phyloP scores from a whole-genome alignment of 2,113 vertebrate genomes.

The Melanocharis versteri region DNA sequence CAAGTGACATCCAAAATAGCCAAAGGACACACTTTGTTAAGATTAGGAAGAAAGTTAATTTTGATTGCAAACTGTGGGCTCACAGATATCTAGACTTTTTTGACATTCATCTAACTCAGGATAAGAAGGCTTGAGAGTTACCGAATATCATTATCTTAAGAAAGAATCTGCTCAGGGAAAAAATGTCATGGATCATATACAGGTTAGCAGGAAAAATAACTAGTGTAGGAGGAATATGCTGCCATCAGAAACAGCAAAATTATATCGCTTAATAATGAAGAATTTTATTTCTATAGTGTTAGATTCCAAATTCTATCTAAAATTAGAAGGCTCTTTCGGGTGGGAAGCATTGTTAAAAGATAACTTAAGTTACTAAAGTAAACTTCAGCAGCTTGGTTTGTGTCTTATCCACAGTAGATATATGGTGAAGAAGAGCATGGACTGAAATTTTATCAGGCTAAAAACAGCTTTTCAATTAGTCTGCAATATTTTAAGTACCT shows the following conservation, averaged over 20 bases:
- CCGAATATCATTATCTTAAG: not conserved
- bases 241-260: not conserved
- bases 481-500: not conserved
- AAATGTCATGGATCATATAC: not conserved
- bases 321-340: not conserved
- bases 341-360: not conserved
- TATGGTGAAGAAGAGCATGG: not conserved
- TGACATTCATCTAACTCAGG: not conserved
- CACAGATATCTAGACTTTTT: not conserved
- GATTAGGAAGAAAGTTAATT: not conserved
- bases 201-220: not conserved
- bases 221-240: not conserved
- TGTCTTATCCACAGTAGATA: not conserved
- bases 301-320: not conserved
- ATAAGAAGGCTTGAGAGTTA: not conserved
- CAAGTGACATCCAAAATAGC: not conserved
- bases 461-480: not conserved
- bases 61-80: not conserved
- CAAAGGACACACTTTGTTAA: not conserved
- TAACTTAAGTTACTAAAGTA: not conserved
- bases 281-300: not conserved
- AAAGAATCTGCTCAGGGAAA: conserved; percentile 2
- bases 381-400: not conserved
- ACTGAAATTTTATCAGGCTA: not conserved
- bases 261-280: not conserved